phyloP scores from a whole-genome alignment of 64 coral and sea anemone genomes.

The Pachyseris speciosa region DNA sequence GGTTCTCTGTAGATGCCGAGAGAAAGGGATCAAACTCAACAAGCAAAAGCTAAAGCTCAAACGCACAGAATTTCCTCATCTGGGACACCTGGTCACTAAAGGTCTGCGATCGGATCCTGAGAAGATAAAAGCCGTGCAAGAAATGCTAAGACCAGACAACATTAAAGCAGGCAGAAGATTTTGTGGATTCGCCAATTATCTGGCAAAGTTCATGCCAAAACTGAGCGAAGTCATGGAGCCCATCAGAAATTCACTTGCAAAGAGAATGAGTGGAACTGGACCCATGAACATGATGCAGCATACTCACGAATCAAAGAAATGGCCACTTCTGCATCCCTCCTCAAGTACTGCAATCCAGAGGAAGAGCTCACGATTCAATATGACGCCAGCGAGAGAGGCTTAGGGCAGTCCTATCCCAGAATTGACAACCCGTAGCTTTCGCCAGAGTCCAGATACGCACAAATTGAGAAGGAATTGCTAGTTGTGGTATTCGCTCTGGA shows the following conservation, averaged over 20 bases:
- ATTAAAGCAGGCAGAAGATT: slow-evolving; percentile 4
- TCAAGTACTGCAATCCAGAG: slow-evolving; percentile 21
- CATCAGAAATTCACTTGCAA: background rate
- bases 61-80: background rate
- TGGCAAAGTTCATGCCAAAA: too few species aligned
- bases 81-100: slow-evolving; percentile 2
- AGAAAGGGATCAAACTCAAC: slow-evolving; percentile 7
- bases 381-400: slow-evolving; percentile 28
- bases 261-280: background rate
- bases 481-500: background rate
- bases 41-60: slow-evolving; percentile 16
- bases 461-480: slow-evolving; percentile 49
- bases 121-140: too few species aligned
- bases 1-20: background rate
- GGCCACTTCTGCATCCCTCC: background rate
- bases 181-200: too few species aligned
- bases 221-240: background rate
- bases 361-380: slow-evolving; percentile 26
- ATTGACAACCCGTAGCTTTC: background rate
- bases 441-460: slow-evolving; percentile 3
- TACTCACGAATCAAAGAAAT: background rate
- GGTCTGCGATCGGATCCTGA: slow-evolving; percentile 3
- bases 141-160: slow-evolving; percentile 19
- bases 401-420: slow-evolving; percentile 14
- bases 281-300: background rate